These are phyloP conservation scores for Mya arenaria DNA, from an alignment of 1,140 invertebrate genomes.

Conservation along the genomic window DNA sequence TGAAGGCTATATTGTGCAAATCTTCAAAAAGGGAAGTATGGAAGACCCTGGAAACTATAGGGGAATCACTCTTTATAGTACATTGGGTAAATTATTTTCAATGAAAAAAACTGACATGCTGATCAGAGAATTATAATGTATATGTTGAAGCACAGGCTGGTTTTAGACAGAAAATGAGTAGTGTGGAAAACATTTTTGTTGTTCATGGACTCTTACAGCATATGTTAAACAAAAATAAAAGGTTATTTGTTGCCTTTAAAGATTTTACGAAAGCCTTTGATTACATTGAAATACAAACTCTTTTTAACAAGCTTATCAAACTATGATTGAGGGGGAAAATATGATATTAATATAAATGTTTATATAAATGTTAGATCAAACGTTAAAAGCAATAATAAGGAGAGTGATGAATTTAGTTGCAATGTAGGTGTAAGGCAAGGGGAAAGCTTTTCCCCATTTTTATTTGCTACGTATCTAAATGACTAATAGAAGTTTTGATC, in stretches of 20 bases:
- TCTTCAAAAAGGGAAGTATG: conserved; percentile 16
- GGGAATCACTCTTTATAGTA: conserved; percentile 10
- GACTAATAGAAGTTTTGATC: conserved; percentile 19
- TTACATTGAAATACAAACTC: not conserved
- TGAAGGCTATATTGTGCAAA: conserved; percentile 10
- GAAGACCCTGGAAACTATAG: conserved; percentile 2
- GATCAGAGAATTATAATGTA: not conserved
- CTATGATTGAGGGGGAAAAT: conserved; percentile 25
- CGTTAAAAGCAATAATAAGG: not conserved
- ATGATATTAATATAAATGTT: conserved; percentile 9
- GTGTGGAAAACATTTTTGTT: conserved; percentile 33
- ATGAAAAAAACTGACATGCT: not conserved
- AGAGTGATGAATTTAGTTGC: not conserved
- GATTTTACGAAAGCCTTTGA: conserved; percentile 36
- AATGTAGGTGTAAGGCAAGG: conserved; percentile 41
- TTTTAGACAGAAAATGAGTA: conserved; percentile 13
- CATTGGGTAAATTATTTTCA: conserved; percentile 7
- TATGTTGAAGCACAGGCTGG: conserved; percentile 21
- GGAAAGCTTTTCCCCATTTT: conserved; percentile 33
- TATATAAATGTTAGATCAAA: conserved; percentile 20
- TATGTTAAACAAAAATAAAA: not conserved
- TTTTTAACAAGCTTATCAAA: conserved; percentile 14
- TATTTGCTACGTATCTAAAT: conserved; percentile 39
- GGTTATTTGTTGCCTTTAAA: conserved; percentile 24
- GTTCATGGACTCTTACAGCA: conserved; percentile 4